Evolutionary conservation across 2,797 vertebrate genomes (phyloP).

Genomic region (Megaceryle alcyon): DNA sequence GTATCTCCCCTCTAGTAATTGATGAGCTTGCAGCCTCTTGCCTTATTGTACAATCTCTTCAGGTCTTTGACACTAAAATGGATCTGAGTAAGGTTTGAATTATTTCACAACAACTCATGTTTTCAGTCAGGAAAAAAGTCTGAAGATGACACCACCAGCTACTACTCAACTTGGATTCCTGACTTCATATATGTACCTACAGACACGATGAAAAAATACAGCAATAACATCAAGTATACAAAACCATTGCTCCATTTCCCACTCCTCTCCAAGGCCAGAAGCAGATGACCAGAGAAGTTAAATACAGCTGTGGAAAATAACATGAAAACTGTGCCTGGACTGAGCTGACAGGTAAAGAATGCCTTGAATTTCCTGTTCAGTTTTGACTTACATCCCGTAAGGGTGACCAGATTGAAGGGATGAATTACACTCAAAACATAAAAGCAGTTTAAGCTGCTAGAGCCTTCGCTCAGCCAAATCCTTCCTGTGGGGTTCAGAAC

Average conservation of each 20-base stretch:
- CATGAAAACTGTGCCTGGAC: not conserved
- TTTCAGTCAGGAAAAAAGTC: not conserved
- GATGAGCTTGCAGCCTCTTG: not conserved
- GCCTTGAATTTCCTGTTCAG: not conserved
- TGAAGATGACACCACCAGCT: not conserved
- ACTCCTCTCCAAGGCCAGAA: not conserved
- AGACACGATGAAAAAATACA: not conserved
- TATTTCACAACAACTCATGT: not conserved
- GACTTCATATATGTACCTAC: not conserved
- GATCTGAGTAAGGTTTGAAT: not conserved
- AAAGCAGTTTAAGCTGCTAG: not conserved
- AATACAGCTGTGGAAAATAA: not conserved
- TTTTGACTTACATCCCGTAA: not conserved
- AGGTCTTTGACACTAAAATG: not conserved
- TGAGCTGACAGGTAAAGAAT: not conserved
- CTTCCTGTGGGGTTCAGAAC: not conserved
- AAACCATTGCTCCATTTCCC: not conserved
- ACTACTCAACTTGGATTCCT: not conserved
- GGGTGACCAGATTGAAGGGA: not conserved
- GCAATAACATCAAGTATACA: not conserved
- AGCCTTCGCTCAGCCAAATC: not conserved
- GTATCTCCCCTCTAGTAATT: not conserved
- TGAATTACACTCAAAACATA: not conserved
- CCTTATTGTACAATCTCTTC: rapidly evolving
- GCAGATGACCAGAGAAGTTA: not conserved